These are phyloP conservation scores for Meganola albula DNA, from an alignment of 2,888 invertebrate genomes.

Conservation along the genomic window DNA sequence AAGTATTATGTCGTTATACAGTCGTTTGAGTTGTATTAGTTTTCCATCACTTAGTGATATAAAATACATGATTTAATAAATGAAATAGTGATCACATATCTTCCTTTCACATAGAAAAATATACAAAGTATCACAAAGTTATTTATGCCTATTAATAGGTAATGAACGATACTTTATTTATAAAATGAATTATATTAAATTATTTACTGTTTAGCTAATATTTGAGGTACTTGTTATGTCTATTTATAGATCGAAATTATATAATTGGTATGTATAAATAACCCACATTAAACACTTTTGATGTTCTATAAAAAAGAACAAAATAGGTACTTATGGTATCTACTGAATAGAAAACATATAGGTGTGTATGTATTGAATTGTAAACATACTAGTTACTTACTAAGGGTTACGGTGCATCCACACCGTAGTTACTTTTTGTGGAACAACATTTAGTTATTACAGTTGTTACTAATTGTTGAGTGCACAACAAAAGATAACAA, in stretches of 20 bases:
- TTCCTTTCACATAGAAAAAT: slow-evolving; percentile 51
- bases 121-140: slow-evolving; percentile 35
- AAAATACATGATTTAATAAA: slow-evolving; percentile 41
- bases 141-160: slow-evolving; percentile 53
- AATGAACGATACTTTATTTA: slow-evolving; percentile 38
- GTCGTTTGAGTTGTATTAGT: slow-evolving; percentile 38
- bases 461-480: too few relatives aligned
- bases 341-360: too few relatives aligned
- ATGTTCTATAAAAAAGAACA: too few relatives aligned
- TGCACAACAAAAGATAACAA: too few relatives aligned
- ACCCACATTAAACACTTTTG: too few relatives aligned
- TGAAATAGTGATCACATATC: slow-evolving; percentile 59
- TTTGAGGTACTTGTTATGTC: slow-evolving; percentile 26
- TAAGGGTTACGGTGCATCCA: too few relatives aligned
- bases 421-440: too few relatives aligned
- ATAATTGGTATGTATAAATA: slow-evolving; percentile 20
- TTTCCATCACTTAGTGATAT: slow-evolving; percentile 56
- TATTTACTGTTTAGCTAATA: slow-evolving; percentile 33
- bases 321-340: too few relatives aligned
- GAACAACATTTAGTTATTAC: too few relatives aligned
- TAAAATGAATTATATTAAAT: slow-evolving; percentile 34
- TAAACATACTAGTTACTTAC: too few relatives aligned
- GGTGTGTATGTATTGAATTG: too few relatives aligned
- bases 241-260: slow-evolving; percentile 23
- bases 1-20: slow-evolving; percentile 14